These are phyloP conservation scores for Dasysyrphus tricinctus DNA, from an alignment of 2,888 invertebrate species.

Conservation along the genomic window DNA sequence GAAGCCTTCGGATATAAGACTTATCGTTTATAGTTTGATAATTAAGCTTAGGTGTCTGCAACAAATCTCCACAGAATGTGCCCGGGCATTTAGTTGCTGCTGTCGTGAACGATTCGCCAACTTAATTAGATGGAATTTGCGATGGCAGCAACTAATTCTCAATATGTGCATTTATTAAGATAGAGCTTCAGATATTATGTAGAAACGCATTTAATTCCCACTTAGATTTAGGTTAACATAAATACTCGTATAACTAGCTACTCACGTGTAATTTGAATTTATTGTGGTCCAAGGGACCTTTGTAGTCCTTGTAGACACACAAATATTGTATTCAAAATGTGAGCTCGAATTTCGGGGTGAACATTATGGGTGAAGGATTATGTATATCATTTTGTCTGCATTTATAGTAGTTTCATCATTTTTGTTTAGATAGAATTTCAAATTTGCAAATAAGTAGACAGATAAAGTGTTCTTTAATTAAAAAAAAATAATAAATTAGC, in stretches of 20 bases:
- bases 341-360: background rate
- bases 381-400: background rate
- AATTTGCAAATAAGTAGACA: slow-evolving; percentile 1
- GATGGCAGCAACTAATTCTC: slow-evolving; percentile 66
- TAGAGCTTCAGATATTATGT: slow-evolving; percentile 30
- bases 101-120: slow-evolving; percentile 55
- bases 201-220: slow-evolving; percentile 44
- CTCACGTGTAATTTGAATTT: slow-evolving; percentile 39
- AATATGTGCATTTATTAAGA: slow-evolving; percentile 40
- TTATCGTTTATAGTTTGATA: slow-evolving; percentile 30
- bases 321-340: slow-evolving; percentile 12
- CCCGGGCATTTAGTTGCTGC: slow-evolving; percentile 57
- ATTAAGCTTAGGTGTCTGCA: slow-evolving; percentile 54
- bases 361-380: slow-evolving; percentile 28
- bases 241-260: slow-evolving; percentile 26
- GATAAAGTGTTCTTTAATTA: slow-evolving; percentile 3
- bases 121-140: slow-evolving; percentile 48
- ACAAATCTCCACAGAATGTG: slow-evolving; percentile 42
- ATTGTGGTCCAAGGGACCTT: slow-evolving; percentile 31
- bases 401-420: slow-evolving; percentile 14
- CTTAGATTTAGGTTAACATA: slow-evolving; percentile 34
- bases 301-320: slow-evolving; percentile 1
- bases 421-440: slow-evolving; percentile 5
- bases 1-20: slow-evolving; percentile 78
- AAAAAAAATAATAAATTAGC: slow-evolving; percentile 6